Percentiles rank a stretch among this genome's conserved stretches.
Evolutionary conservation across 2,113 vertebrate genomes (phyloP).

Genomic region (Myrmophylax atrothorax): DNA sequence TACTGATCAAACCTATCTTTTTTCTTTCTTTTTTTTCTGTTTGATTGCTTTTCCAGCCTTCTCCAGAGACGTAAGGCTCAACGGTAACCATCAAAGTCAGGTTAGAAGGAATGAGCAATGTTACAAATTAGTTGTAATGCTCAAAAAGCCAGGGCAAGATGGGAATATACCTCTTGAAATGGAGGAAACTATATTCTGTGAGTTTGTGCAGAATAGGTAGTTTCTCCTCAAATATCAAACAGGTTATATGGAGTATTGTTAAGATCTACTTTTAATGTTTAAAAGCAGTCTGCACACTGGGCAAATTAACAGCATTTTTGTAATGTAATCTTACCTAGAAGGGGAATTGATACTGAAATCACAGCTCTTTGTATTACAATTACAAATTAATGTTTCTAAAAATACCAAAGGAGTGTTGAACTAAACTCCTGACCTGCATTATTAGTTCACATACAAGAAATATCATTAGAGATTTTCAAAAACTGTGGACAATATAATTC

Average conservation of each 20-base stretch:
- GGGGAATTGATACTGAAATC: neutral
- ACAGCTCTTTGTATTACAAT: neutral
- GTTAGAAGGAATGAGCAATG: neutral
- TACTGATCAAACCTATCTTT: slow-evolving; percentile 2
- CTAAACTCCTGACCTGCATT: neutral
- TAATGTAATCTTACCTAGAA: neutral
- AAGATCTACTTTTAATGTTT: neutral
- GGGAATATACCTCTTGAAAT: neutral
- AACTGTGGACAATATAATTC: neutral
- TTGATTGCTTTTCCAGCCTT: neutral
- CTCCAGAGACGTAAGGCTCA: neutral
- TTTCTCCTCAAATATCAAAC: neutral
- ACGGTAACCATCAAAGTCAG: neutral
- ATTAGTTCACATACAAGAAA: neutral
- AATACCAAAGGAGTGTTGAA: neutral
- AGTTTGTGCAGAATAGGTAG: neutral
- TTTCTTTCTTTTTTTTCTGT: rapidly evolving
- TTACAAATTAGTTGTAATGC: neutral
- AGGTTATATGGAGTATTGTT: neutral
- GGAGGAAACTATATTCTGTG: neutral
- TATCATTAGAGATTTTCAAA: neutral
- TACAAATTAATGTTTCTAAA: neutral
- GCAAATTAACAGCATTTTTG: neutral
- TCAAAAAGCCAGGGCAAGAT: neutral
- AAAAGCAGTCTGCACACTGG: neutral